Percentiles rank a stretch among this genome's conserved stretches.
phyloP scores from a whole-genome alignment of 2,113 vertebrate genomes.

The Istiophorus platypterus region DNA sequence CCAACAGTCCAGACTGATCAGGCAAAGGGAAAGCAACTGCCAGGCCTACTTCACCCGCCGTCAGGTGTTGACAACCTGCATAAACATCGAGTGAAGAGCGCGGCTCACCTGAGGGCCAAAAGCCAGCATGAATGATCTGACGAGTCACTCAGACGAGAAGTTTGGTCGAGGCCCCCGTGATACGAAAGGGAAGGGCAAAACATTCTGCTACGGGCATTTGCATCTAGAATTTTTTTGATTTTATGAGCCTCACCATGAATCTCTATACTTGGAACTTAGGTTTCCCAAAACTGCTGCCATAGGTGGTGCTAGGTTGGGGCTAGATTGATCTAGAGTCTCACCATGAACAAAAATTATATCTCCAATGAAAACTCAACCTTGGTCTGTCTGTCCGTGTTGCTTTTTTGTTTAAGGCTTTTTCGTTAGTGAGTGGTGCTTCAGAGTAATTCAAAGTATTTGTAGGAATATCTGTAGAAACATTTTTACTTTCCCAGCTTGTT shows the following conservation, averaged over 20 bases:
- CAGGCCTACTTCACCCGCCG: conserved; percentile 50
- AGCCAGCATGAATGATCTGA: conserved; percentile 50
- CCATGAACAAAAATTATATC: no score
- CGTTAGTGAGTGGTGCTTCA: no score
- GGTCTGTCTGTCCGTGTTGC: no score
- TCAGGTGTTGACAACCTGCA: conserved; percentile 77
- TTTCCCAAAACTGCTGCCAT: no score
- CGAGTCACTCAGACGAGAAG: conserved; percentile 51
- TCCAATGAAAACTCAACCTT: no score
- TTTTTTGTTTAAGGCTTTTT: no score
- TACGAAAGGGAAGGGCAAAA: conserved; percentile 16
- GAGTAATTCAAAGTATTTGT: no score
- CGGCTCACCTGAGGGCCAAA: conserved; percentile 59
- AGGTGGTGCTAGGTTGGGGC: background rate
- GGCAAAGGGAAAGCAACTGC: conserved; percentile 50
- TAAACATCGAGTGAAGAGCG: conserved; percentile 62
- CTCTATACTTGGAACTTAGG: no score
- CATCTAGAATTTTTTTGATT: background rate
- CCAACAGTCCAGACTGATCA: conserved; percentile 58
- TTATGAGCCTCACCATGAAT: background rate
- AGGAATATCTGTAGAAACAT: background rate
- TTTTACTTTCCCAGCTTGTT: background rate
- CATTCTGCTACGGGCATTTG: background rate
- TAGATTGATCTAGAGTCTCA: background rate
- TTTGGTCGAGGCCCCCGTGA: conserved; percentile 15